phyloP scores from a whole-genome alignment of 2,113 vertebrate genomes.

The Menura novaehollandiae region DNA sequence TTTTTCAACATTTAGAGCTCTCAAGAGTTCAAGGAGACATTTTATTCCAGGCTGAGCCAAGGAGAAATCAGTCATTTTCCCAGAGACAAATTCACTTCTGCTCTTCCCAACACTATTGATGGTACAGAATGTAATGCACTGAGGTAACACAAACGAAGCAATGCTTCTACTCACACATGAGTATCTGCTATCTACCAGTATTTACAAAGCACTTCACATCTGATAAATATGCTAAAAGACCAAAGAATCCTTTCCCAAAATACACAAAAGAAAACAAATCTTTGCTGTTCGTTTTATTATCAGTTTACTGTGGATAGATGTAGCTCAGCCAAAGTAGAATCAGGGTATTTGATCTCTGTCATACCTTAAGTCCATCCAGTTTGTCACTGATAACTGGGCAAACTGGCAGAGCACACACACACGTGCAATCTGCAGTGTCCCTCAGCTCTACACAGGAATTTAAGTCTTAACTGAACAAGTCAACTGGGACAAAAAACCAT shows the following conservation, averaged over 20 bases:
- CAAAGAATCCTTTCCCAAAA: not conserved
- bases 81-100: not conserved
- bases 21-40: not conserved
- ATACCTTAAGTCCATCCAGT: not conserved
- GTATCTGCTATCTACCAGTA: not conserved
- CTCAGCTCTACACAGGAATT: not conserved
- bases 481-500: not conserved
- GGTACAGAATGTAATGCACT: not conserved
- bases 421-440: not conserved
- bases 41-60: not conserved
- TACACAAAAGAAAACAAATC: not conserved
- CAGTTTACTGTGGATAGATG: not conserved
- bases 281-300: not conserved
- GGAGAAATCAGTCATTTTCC: not conserved
- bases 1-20: not conserved
- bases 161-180: not conserved
- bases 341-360: not conserved
- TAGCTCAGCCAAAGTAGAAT: not conserved
- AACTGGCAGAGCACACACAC: constrained; percentile 19
- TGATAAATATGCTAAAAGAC: not conserved
- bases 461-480: constrained; percentile 24
- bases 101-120: not conserved
- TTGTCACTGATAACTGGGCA: constrained; percentile 44
- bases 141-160: not conserved
- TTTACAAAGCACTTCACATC: not conserved